These are phyloP conservation scores for Stegophylla sp. DNA, from an alignment of 2,888 invertebrate species.

Conservation along the genomic window DNA sequence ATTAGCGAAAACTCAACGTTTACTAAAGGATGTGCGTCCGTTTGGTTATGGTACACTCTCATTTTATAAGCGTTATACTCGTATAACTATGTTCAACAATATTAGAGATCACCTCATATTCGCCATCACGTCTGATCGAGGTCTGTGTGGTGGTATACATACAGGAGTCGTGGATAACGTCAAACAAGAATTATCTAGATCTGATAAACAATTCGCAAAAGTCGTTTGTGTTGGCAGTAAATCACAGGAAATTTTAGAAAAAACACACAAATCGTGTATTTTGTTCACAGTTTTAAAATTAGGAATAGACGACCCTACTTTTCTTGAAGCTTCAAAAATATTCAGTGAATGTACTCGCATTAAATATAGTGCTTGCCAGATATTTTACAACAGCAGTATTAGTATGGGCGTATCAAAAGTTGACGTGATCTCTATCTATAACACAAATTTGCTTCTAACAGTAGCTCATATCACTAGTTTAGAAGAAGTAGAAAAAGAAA, in stretches of 20 bases:
- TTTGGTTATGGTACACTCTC: conserved; percentile 59
- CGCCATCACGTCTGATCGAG: conserved; percentile 60
- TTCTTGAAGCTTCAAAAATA: conserved; percentile 59
- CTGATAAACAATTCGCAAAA: conserved; percentile 15
- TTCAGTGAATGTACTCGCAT: conserved; percentile 31
- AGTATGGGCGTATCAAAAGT: conserved; percentile 6
- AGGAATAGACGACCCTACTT: conserved; percentile 60
- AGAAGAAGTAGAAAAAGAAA: conserved; percentile 56
- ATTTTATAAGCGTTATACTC: conserved; percentile 58
- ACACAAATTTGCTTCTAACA: conserved; percentile 23
- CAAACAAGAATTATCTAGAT: conserved; percentile 14
- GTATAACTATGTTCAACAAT: conserved; percentile 24
- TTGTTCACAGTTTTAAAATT: conserved; percentile 53
- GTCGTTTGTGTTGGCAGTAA: conserved; percentile 18
- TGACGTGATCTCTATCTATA: conserved; percentile 23
- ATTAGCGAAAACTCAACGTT: conserved; percentile 23
- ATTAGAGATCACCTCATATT: conserved; percentile 51
- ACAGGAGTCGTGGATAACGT: conserved; percentile 25
- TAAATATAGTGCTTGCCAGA: conserved; percentile 37
- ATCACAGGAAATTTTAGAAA: conserved; percentile 4
- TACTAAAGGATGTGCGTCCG: conserved; percentile 40
- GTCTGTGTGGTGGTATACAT: conserved; percentile 60
- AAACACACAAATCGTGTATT: not conserved
- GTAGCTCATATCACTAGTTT: conserved; percentile 43
- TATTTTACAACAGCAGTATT: conserved; percentile 39